phyloP scores from a whole-genome alignment of 2,113 vertebrate species.

The Phaethornis superciliosus region DNA sequence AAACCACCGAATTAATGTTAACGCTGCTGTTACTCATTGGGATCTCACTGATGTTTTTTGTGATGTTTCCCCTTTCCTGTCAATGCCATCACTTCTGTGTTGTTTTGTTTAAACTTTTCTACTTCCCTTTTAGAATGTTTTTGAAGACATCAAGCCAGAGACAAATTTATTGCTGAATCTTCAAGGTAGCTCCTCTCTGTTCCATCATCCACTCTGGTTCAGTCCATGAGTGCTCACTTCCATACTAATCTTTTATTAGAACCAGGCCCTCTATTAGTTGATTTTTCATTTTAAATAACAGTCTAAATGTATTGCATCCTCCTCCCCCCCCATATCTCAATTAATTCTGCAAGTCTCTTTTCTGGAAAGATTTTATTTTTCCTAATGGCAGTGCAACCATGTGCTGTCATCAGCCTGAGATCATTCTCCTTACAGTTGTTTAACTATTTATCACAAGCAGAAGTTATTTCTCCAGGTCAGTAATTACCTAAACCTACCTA shows the following conservation, averaged over 20 bases:
- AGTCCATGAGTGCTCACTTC: neutral
- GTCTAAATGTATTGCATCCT: neutral
- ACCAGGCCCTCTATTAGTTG: neutral
- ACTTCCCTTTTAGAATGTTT: neutral
- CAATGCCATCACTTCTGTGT: neutral
- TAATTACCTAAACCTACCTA: neutral
- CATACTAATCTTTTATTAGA: neutral
- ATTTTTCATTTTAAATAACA: neutral
- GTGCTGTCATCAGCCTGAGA: neutral
- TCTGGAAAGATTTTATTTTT: neutral
- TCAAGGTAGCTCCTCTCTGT: neutral
- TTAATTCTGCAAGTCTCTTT: neutral
- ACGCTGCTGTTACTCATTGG: neutral
- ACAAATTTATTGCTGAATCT: slow-evolving; percentile 6
- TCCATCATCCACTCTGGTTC: neutral
- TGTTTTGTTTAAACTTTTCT: neutral
- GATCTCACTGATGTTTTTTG: neutral
- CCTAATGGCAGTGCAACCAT: neutral
- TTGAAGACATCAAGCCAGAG: neutral
- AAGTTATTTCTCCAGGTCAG: slow-evolving; percentile 35
- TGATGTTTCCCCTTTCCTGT: neutral
- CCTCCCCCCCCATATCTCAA: neutral
- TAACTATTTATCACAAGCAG: slow-evolving; percentile 34
- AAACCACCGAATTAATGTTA: neutral
- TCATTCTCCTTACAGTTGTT: neutral